Percentiles rank a stretch among this genome's conserved stretches.
Evolutionary conservation across 2,113 vertebrate species (phyloP).

Genomic region (Genyomyrus donnyi): DNA sequence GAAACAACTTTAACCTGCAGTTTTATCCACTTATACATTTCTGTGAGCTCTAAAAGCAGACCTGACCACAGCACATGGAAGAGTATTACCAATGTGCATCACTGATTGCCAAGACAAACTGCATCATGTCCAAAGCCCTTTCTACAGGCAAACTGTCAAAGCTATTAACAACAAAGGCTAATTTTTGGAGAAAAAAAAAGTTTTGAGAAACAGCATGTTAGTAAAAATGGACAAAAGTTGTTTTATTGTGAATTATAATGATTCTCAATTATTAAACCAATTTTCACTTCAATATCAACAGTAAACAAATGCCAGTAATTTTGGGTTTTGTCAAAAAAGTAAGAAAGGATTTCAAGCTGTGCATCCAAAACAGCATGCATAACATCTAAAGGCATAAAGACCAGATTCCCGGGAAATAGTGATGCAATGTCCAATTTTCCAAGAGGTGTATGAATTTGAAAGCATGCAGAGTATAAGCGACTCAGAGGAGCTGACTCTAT

Average conservation of each 20-base stretch:
- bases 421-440: neutral
- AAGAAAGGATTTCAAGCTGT: neutral
- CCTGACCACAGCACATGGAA: neutral
- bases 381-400: neutral
- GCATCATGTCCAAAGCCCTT: neutral
- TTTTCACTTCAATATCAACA: neutral
- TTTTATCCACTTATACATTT: neutral
- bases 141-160: neutral
- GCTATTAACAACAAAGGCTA: neutral
- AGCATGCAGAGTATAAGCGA: neutral
- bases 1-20: neutral
- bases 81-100: neutral
- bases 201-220: neutral
- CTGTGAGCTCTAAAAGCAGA: neutral
- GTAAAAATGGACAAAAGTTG: neutral
- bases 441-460: neutral
- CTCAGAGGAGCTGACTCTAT: slow-evolving; percentile 23
- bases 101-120: neutral
- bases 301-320: neutral
- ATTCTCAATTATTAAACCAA: neutral
- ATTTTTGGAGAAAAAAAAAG: neutral
- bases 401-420: slow-evolving; percentile 6
- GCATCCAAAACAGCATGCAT: neutral
- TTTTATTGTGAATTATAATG: neutral
- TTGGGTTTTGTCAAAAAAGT: neutral